Conservation (phyloP, 2,888 invertebrate genomes). For the Pammene aurita region DNA sequence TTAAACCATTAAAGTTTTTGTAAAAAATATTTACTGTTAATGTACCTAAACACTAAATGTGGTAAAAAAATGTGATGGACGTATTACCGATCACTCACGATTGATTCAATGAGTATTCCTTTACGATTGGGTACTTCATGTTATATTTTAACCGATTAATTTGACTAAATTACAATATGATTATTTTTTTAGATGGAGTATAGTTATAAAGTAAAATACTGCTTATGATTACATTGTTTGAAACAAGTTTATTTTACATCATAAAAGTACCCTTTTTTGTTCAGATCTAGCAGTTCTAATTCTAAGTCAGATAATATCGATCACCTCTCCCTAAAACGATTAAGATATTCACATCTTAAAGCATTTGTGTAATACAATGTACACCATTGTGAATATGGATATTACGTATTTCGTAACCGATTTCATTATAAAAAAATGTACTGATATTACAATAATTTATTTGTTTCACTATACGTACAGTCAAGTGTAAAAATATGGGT, state of each 20-base stretch:
- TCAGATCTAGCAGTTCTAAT: constrained; percentile 22
- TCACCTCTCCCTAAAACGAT: constrained; percentile 29
- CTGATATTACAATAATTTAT: constrained; percentile 49
- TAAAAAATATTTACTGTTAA: constrained; percentile 72
- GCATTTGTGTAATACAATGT: constrained; percentile 30
- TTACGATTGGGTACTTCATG: too few relatives aligned
- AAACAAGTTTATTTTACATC: constrained; percentile 21
- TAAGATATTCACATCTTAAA: constrained; percentile 35
- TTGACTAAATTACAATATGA: constrained; percentile 13
- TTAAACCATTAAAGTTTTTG: constrained; percentile 72
- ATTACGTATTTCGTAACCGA: constrained; percentile 41
- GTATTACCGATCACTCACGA: constrained; percentile 61
- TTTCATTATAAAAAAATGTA: constrained; percentile 32
- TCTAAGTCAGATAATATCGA: constrained; percentile 31
- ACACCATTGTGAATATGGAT: constrained; percentile 28
- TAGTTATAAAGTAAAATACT: constrained; percentile 18
- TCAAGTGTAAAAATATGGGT: too few relatives aligned
- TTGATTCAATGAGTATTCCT: constrained; percentile 68
- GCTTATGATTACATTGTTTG: constrained; percentile 10
- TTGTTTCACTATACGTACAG: constrained; percentile 47
- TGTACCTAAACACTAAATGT: constrained; percentile 67
- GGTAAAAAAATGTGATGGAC: constrained; percentile 80
- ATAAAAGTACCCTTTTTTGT: constrained; percentile 20
- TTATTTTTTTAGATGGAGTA: constrained; percentile 8
- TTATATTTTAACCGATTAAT: constrained; percentile 30